Conservation (phyloP, 1,140 invertebrate species). For the Zaprionus camerounensis region DNA sequence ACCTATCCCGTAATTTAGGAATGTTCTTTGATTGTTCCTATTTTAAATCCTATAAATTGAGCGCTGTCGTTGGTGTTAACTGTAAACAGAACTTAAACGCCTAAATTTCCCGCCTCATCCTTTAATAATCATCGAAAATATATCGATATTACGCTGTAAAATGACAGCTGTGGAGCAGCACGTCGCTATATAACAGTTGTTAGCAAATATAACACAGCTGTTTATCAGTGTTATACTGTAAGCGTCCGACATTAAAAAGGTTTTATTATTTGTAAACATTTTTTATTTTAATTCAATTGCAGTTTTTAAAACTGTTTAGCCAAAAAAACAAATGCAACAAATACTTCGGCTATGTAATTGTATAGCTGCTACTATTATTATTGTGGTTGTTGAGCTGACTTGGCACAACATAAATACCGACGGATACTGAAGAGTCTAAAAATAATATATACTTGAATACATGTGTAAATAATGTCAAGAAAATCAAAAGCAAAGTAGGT, state of each 20-base stretch:
- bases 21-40: too few relatives aligned
- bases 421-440: background rate
- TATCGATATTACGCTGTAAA: background rate
- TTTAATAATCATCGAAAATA: background rate
- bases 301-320: background rate
- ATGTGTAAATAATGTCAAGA: background rate
- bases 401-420: background rate
- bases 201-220: background rate
- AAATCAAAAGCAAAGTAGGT: background rate
- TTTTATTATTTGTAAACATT: conserved; percentile 2
- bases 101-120: background rate
- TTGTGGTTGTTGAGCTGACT: background rate
- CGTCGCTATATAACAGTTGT: conserved; percentile 4
- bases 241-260: background rate
- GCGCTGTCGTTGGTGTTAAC: too few relatives aligned
- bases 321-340: background rate
- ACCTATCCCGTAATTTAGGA: too few relatives aligned
- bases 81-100: background rate
- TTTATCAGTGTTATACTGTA: background rate
- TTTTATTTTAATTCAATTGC: background rate
- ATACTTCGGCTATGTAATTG: background rate
- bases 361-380: background rate
- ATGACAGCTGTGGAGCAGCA: background rate
- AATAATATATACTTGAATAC: background rate
- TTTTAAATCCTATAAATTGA: too few relatives aligned